Conservation (phyloP, 2,797 vertebrate species). For the Hypotaenidia philippensis region DNA sequence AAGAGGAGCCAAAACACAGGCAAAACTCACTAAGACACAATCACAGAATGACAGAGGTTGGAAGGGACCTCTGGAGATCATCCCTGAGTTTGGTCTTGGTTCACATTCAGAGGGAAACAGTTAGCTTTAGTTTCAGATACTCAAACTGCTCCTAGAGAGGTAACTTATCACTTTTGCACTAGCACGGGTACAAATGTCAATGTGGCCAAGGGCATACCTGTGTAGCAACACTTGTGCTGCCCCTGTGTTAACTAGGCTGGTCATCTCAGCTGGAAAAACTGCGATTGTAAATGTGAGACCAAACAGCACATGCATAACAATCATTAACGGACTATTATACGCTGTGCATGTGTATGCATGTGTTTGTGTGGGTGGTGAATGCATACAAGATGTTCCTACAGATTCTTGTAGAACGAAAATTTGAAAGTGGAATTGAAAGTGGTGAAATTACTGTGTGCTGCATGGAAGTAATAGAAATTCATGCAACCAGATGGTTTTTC, state of each 20-base stretch:
- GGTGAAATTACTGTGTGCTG: conserved; percentile 15
- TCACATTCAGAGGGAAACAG: not conserved
- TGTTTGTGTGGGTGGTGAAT: not conserved
- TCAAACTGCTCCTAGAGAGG: not conserved
- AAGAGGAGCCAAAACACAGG: not conserved
- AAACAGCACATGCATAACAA: not conserved
- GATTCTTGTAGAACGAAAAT: not conserved
- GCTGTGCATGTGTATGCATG: not conserved
- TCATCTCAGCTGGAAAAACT: not conserved
- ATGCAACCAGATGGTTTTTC: not conserved
- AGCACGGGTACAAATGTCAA: not conserved
- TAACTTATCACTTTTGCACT: not conserved
- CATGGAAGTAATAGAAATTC: not conserved
- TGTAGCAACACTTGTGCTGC: not conserved
- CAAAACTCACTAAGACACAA: not conserved
- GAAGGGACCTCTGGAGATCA: no score
- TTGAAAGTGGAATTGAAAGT: conserved; percentile 41
- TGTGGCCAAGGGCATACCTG: not conserved
- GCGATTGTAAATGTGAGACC: not conserved
- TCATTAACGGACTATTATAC: not conserved
- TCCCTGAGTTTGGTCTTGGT: not conserved
- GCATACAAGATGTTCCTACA: conserved; percentile 39
- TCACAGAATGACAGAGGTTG: no score
- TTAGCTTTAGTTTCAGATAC: not conserved
- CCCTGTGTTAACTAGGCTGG: not conserved